Percentiles rank a stretch among this genome's conserved stretches.
These are phyloP conservation scores for Hiodon alosoides DNA, from an alignment of 2,113 vertebrate genomes.

Conservation along the genomic window DNA sequence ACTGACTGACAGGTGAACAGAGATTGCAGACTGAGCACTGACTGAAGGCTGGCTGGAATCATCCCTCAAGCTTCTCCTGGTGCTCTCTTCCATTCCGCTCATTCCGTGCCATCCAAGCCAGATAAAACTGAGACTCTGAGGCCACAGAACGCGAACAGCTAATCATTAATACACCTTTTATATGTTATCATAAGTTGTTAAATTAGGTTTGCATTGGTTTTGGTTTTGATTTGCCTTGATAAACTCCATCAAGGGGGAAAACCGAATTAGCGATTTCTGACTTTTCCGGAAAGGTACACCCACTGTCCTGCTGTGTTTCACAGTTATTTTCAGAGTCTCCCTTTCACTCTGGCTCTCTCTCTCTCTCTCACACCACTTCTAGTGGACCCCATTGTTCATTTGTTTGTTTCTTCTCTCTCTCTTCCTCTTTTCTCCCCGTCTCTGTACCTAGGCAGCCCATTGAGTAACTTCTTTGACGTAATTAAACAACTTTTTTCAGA, in stretches of 20 bases:
- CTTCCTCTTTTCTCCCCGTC: conserved; percentile 61
- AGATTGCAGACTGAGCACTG: not conserved
- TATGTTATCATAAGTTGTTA: not conserved
- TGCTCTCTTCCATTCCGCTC: not conserved
- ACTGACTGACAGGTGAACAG: not conserved
- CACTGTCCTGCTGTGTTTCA: not conserved
- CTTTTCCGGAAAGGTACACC: no score
- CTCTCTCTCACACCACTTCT: conserved; percentile 52
- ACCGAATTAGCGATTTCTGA: not conserved
- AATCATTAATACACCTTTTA: no score
- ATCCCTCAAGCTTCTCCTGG: not conserved
- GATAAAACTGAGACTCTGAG: conserved; percentile 19
- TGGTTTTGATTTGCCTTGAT: not conserved
- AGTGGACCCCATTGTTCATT: conserved; percentile 76
- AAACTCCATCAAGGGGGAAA: not conserved
- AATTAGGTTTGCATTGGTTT: not conserved
- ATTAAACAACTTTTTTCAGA: conserved; percentile 99
- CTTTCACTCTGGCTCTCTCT: not conserved
- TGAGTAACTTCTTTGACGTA: conserved; percentile 99
- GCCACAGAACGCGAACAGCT: not conserved
- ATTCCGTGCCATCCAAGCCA: conserved; percentile 6
- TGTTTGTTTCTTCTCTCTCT: conserved; percentile 77
- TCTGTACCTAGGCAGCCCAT: conserved; percentile 88
- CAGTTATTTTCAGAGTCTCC: conserved; percentile 30
- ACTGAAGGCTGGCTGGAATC: not conserved